A percentile compares a stretch with the other conserved stretches of the same genome.
Conservation (phyloP, 2,888 invertebrate genomes). For the Salpingus planirostris region DNA sequence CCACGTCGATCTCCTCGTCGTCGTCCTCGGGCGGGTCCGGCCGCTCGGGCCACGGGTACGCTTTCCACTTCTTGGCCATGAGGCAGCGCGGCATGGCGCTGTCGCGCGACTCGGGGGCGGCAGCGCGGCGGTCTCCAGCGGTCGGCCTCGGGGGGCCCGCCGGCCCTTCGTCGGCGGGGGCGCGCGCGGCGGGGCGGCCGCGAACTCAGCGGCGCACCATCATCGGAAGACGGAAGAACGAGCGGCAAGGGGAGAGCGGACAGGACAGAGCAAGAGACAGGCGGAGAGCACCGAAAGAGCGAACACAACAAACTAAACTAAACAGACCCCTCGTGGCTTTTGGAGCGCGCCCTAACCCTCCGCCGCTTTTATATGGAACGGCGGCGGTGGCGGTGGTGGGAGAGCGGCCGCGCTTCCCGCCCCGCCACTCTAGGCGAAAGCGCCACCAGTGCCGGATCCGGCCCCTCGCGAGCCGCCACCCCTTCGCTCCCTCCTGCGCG, state of each 20-base stretch:
- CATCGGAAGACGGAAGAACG: conserved; percentile 19
- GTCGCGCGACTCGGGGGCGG: conserved; percentile 34
- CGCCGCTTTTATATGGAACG: conserved; percentile 43
- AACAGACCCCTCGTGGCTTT: conserved; percentile 51
- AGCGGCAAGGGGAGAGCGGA: conserved; percentile 36
- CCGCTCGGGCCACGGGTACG: conserved; percentile 67
- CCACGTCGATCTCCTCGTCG: conserved; percentile 81
- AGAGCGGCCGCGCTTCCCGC: too few relatives aligned
- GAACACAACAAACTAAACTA: conserved; percentile 42
- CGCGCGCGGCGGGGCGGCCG: background rate
- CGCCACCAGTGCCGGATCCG: too few relatives aligned
- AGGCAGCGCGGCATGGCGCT: conserved; percentile 86
- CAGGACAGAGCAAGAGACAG: conserved; percentile 39
- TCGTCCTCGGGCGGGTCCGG: conserved; percentile 46
- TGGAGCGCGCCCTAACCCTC: conserved; percentile 42
- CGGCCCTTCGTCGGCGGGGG: background rate
- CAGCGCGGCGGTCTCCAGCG: conserved; percentile 9
- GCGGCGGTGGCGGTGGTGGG: conserved; percentile 19
- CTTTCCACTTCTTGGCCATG: conserved; percentile 95
- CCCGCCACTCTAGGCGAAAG: too few relatives aligned
- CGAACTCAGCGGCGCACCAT: conserved; percentile 7
- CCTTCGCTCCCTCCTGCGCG: too few relatives aligned
- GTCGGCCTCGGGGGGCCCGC: conserved; percentile 8
- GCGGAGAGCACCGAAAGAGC: conserved; percentile 34
- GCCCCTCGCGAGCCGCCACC: too few relatives aligned